Conservation (phyloP, 2,113 vertebrate species). For the Pithys albifrons region DNA sequence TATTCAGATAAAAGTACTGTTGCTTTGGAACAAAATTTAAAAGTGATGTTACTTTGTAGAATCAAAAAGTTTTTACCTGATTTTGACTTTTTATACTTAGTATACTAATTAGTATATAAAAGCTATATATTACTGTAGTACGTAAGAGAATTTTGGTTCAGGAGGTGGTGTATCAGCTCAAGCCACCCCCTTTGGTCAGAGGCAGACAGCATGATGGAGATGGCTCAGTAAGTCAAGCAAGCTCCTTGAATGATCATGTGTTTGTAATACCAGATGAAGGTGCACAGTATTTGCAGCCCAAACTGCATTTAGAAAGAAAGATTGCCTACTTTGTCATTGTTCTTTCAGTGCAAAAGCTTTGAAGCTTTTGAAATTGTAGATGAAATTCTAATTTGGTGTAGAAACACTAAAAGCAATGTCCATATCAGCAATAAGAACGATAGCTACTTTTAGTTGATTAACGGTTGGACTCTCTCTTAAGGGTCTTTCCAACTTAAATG, state of each 20-base stretch:
- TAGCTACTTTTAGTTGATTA: not conserved
- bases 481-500: not conserved
- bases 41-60: not conserved
- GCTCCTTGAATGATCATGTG: not conserved
- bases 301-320: not conserved
- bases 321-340: not conserved
- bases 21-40: not conserved
- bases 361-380: not conserved
- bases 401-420: not conserved
- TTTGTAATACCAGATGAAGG: not conserved
- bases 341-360: not conserved
- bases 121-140: not conserved
- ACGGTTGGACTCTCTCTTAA: not conserved
- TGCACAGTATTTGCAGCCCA: not conserved
- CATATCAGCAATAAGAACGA: not conserved
- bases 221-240: not conserved
- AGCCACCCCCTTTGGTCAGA: not conserved
- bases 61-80: not conserved
- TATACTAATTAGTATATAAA: not conserved
- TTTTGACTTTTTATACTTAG: not conserved
- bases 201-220: not conserved
- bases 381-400: not conserved
- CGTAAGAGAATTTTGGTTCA: not conserved
- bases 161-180: not conserved
- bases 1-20: not conserved